Evolutionary conservation across 2,888 invertebrate genomes (phyloP).

Genomic region (Phengaris arion): DNA sequence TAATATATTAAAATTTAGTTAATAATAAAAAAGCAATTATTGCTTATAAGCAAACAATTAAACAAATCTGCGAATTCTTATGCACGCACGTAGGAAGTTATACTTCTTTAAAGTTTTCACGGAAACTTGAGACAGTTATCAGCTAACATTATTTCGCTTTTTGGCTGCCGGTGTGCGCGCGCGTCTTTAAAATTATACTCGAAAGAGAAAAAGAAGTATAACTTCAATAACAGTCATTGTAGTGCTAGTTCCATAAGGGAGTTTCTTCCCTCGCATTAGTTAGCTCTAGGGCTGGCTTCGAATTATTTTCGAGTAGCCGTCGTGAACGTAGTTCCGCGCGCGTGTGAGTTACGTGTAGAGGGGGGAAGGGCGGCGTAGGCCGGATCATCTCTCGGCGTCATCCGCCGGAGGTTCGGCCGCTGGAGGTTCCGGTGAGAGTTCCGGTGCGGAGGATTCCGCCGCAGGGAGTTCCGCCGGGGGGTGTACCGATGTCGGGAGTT

Average conservation of each 20-base stretch:
- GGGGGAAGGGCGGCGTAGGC: slow-evolving; percentile 20
- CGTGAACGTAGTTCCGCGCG: not conserved
- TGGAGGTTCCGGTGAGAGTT: slow-evolving; percentile 27
- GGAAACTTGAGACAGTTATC: not conserved
- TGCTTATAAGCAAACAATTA: not conserved
- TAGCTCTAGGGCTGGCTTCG: not conserved
- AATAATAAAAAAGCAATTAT: not conserved
- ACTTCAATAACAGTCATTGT: not conserved
- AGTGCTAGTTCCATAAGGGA: not conserved
- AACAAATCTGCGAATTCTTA: not conserved
- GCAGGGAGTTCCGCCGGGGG: slow-evolving; percentile 1
- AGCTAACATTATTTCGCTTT: not conserved
- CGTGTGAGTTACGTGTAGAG: slow-evolving; percentile 6
- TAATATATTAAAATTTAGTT: no score
- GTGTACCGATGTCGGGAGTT: slow-evolving; percentile 38
- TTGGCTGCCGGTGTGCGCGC: not conserved
- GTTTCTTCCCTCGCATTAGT: not conserved
- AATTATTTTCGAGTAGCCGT: not conserved
- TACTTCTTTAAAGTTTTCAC: not conserved
- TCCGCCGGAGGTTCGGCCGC: slow-evolving; percentile 19
- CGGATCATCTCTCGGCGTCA: slow-evolving; percentile 36
- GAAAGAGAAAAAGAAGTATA: not conserved
- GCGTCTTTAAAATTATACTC: not conserved
- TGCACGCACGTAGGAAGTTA: not conserved
- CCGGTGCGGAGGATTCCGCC: slow-evolving; percentile 26